Conservation (phyloP, 2,888 invertebrate genomes). For the Myathropa florea region DNA sequence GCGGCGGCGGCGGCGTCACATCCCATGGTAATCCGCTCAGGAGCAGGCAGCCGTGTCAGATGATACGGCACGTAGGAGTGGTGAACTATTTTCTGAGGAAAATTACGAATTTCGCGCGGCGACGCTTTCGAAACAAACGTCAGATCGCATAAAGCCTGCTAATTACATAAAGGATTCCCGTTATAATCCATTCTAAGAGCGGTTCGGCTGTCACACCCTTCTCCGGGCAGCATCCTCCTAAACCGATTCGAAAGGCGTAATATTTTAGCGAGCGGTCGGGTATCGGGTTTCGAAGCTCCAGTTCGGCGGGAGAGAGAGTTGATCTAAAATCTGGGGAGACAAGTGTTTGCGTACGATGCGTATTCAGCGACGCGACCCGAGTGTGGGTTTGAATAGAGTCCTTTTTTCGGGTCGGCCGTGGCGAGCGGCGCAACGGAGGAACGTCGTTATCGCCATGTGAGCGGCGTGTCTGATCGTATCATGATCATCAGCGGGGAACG, state of each 20-base stretch:
- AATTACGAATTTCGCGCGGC: slow-evolving; percentile 8
- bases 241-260: slow-evolving; percentile 67
- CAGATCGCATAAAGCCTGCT: slow-evolving; percentile 43
- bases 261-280: slow-evolving; percentile 23
- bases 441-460: slow-evolving; percentile 65
- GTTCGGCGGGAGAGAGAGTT: slow-evolving; percentile 35
- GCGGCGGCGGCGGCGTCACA: background rate
- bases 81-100: slow-evolving; percentile 27
- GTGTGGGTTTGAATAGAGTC: slow-evolving; percentile 52
- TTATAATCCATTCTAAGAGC: slow-evolving; percentile 37
- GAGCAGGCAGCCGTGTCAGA: slow-evolving; percentile 17
- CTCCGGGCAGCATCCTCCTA: slow-evolving; percentile 16
- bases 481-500: slow-evolving; percentile 65
- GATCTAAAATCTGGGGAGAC: slow-evolving; percentile 24
- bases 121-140: slow-evolving; percentile 6
- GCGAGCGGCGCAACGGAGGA: background rate
- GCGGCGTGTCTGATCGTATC: slow-evolving; percentile 70
- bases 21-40: background rate
- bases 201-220: slow-evolving; percentile 63
- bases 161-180: slow-evolving; percentile 64
- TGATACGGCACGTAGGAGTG: slow-evolving; percentile 16
- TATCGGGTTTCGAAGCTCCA: slow-evolving; percentile 60
- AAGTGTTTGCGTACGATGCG: slow-evolving; percentile 51
- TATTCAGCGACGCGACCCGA: background rate
- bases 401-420: slow-evolving; percentile 25